A percentile compares a stretch with the other conserved stretches of the same genome.
phyloP scores from a whole-genome alignment of 2,113 vertebrate species.

The Terrapene triunguis region DNA sequence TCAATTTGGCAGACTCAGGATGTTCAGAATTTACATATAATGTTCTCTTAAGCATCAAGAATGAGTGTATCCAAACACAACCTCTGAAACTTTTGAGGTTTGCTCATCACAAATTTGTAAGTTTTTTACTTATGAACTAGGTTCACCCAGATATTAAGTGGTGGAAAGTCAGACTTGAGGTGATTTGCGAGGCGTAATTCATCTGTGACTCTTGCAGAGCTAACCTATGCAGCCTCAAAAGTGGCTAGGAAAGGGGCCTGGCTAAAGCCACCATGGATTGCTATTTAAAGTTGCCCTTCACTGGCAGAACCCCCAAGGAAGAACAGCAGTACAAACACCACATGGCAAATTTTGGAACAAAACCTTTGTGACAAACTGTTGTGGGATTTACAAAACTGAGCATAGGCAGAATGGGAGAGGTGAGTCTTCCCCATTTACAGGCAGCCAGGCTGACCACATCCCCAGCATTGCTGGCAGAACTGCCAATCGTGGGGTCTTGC shows the following conservation, averaged over 20 bases:
- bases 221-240: background rate
- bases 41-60: background rate
- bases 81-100: background rate
- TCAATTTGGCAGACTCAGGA: background rate
- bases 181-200: background rate
- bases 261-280: background rate
- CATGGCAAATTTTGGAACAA: background rate
- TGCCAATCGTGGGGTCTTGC: background rate
- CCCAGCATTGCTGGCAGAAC: background rate
- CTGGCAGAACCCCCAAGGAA: background rate
- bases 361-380: background rate
- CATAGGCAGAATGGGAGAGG: background rate
- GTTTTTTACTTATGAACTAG: background rate
- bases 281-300: background rate
- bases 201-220: background rate
- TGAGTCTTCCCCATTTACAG: background rate
- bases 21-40: background rate
- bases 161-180: background rate
- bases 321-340: background rate
- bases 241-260: background rate
- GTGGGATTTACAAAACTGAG: background rate
- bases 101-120: background rate
- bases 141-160: background rate
- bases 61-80: background rate
- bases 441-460: background rate